These are phyloP conservation scores for Bradypodion pumilum DNA, from an alignment of 2,797 vertebrate species.

Conservation along the genomic window DNA sequence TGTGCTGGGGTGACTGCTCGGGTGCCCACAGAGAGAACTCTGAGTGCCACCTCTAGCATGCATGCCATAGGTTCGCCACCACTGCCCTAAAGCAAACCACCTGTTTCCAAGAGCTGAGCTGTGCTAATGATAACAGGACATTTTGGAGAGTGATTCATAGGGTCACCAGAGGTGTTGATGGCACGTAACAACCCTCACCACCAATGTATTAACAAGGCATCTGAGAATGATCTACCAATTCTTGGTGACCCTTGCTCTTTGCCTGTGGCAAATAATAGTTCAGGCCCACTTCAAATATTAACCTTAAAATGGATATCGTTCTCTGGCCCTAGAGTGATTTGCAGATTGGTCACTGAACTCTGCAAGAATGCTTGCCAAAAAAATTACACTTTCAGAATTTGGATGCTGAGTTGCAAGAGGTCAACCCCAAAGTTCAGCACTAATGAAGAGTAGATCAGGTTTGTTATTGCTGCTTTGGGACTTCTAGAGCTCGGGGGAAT, in stretches of 20 bases:
- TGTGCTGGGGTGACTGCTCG: too few relatives aligned
- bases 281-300: neutral
- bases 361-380: neutral
- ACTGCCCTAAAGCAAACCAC: too few relatives aligned
- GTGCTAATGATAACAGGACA: too few relatives aligned
- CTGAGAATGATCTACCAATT: neutral
- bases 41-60: too few relatives aligned
- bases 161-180: too few relatives aligned
- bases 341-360: neutral
- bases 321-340: neutral
- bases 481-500: neutral
- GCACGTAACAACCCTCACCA: too few relatives aligned
- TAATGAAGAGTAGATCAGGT: neutral
- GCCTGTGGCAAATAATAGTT: neutral
- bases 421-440: neutral
- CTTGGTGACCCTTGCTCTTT: neutral
- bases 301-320: neutral
- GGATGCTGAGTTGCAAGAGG: neutral
- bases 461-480: neutral
- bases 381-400: neutral
- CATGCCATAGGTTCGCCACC: too few relatives aligned
- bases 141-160: too few relatives aligned
- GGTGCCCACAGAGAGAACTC: too few relatives aligned
- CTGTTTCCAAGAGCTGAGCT: too few relatives aligned
- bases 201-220: slow-evolving; percentile 65